A percentile compares a stretch with the other conserved stretches of the same genome.
Conservation (phyloP, 2,797 vertebrate genomes). For the Fratercula arctica region DNA sequence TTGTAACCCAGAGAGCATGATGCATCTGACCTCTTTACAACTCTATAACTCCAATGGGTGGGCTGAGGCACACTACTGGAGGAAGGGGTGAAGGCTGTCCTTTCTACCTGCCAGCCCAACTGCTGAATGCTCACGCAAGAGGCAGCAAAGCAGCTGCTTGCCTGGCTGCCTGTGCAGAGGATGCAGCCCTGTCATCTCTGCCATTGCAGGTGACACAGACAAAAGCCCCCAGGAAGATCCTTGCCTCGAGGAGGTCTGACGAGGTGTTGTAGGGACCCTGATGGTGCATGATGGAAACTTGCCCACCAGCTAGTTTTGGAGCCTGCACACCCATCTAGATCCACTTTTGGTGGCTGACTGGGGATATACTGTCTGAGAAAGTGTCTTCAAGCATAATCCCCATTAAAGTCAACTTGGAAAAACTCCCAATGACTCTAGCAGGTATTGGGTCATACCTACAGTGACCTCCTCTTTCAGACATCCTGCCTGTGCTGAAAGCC, state of each 20-base stretch:
- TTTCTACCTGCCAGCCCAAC: fast-evolving
- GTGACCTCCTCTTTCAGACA: not conserved
- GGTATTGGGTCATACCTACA: not conserved
- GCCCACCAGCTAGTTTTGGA: not conserved
- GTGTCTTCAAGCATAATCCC: not conserved
- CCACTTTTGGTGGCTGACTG: not conserved
- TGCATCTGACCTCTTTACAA: not conserved
- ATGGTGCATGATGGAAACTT: fast-evolving
- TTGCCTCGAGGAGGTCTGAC: not conserved
- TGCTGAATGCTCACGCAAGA: fast-evolving
- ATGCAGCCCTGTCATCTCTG: fast-evolving
- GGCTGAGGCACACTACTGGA: not conserved
- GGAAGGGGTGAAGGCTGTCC: fast-evolving
- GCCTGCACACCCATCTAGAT: not conserved
- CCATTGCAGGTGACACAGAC: not conserved
- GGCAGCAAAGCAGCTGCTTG: not conserved
- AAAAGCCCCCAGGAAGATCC: not conserved
- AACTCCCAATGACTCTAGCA: not conserved
- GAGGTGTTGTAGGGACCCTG: not conserved
- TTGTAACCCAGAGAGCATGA: not conserved
- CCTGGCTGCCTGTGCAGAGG: fast-evolving
- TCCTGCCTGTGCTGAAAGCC: not conserved
- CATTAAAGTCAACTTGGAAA: not conserved
- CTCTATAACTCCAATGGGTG: fast-evolving
- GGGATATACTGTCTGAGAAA: not conserved